These are phyloP conservation scores for Poeciliopsis presidionis DNA, from an alignment of 2,797 vertebrate genomes.

Conservation along the genomic window DNA sequence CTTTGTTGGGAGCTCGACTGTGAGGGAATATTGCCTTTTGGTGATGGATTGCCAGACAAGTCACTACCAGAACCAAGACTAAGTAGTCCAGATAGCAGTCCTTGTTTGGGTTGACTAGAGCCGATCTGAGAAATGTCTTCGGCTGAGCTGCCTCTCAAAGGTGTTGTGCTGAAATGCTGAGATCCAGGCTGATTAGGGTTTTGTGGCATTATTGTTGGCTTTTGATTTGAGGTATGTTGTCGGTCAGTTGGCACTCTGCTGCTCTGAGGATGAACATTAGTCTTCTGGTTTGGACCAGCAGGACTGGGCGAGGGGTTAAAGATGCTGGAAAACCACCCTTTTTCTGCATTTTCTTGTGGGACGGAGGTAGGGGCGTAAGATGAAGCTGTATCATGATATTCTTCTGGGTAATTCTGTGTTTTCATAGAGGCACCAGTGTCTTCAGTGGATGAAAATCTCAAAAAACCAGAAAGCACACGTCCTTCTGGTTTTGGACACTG, in stretches of 20 bases:
- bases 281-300: constrained; percentile 53
- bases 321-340: constrained; percentile 79
- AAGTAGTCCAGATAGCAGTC: constrained; percentile 81
- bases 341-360: constrained; percentile 65
- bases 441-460: constrained; percentile 78
- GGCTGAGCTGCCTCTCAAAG: constrained; percentile 71
- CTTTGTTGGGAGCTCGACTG: constrained; percentile 56
- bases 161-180: constrained; percentile 67
- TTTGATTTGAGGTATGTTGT: constrained; percentile 51
- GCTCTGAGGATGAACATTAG: constrained; percentile 46
- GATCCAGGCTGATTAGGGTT: constrained; percentile 60
- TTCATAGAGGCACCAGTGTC: constrained; percentile 59
- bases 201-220: constrained; percentile 33
- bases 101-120: constrained; percentile 70
- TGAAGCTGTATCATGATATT: constrained; percentile 26
- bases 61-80: constrained; percentile 76
- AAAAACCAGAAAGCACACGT: constrained; percentile 72
- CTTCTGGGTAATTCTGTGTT: constrained; percentile 45
- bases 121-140: constrained; percentile 51
- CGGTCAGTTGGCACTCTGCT: constrained; percentile 35
- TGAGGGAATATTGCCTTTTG: constrained; percentile 44
- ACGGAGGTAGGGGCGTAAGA: constrained; percentile 17
- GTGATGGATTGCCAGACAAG: constrained; percentile 58
- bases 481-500: constrained; percentile 71
- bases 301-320: constrained; percentile 63